Evolutionary conservation across 2,113 vertebrate species (phyloP).

Genomic region (Phylloscopus trochiloides): DNA sequence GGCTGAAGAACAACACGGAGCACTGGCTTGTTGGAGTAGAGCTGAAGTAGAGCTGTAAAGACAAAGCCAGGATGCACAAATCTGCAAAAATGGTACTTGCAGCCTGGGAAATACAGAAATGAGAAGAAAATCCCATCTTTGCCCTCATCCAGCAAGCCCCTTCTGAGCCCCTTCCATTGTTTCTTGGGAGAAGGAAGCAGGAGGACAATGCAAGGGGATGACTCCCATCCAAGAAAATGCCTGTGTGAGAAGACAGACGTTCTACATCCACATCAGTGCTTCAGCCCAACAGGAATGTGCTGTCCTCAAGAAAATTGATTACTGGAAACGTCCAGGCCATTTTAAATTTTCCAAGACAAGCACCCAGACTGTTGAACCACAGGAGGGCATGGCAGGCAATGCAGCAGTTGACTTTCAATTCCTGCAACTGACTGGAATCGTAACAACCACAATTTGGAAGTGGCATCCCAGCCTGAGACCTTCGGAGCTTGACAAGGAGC

Average conservation of each 20-base stretch:
- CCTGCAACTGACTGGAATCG: conserved; percentile 32
- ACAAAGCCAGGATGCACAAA: neutral
- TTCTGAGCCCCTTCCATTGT: neutral
- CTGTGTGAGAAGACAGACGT: neutral
- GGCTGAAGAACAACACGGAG: neutral
- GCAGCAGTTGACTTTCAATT: neutral
- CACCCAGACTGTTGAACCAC: neutral
- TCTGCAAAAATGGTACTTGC: neutral
- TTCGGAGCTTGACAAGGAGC: neutral
- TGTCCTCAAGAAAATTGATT: conserved; percentile 24
- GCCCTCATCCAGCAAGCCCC: neutral
- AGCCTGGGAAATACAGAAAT: neutral
- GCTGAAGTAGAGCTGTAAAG: neutral
- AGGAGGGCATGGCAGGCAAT: neutral
- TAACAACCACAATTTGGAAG: conserved; percentile 18
- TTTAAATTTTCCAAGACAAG: conserved; percentile 1
- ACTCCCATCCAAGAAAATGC: conserved; percentile 56
- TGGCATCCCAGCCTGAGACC: neutral
- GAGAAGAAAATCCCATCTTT: neutral
- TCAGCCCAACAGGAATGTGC: neutral
- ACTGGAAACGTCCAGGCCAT: neutral
- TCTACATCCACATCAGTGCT: neutral
- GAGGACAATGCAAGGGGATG: conserved; percentile 29
- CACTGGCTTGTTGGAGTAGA: neutral
- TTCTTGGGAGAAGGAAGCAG: neutral